phyloP scores from a whole-genome alignment of 2,888 invertebrate species.

The Salticus scenicus region DNA sequence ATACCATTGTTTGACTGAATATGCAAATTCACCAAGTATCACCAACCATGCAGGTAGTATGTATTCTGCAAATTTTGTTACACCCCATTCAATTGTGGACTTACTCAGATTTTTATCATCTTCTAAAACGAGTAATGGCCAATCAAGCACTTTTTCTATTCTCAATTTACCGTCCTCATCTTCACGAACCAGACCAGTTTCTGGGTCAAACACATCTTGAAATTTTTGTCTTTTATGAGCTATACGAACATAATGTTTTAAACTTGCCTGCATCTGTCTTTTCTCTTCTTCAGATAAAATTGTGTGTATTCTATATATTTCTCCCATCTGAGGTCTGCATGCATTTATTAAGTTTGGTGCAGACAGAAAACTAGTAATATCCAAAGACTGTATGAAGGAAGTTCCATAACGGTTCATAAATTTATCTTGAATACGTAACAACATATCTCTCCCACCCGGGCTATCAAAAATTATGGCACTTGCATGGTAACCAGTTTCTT shows the following conservation, averaged over 20 bases:
- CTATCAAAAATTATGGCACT: constrained; percentile 10
- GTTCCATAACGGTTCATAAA: background rate
- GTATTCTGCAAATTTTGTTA: background rate
- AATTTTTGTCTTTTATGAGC: background rate
- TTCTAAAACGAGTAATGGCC: constrained; percentile 7
- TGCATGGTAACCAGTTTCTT: constrained; percentile 8
- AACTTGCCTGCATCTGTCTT: background rate
- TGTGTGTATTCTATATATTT: background rate
- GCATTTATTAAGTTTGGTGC: constrained; percentile 17
- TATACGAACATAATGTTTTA: background rate
- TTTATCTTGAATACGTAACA: background rate
- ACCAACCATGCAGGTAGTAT: background rate
- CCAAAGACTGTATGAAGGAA: background rate
- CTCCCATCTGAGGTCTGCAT: background rate
- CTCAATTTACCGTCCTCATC: background rate
- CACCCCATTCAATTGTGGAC: no score
- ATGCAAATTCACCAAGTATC: background rate
- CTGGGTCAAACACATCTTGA: background rate
- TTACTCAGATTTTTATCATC: no score
- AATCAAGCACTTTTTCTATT: constrained; percentile 2
- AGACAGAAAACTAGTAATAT: constrained; percentile 9
- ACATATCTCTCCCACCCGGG: background rate
- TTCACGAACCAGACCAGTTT: constrained; percentile 1
- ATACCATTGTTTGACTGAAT: no score
- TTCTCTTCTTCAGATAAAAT: background rate